A percentile compares a stretch with the other conserved stretches of the same genome.
phyloP scores from a whole-genome alignment of 2,888 invertebrate species.

The Scaptodrosophila latifasciaeformis region DNA sequence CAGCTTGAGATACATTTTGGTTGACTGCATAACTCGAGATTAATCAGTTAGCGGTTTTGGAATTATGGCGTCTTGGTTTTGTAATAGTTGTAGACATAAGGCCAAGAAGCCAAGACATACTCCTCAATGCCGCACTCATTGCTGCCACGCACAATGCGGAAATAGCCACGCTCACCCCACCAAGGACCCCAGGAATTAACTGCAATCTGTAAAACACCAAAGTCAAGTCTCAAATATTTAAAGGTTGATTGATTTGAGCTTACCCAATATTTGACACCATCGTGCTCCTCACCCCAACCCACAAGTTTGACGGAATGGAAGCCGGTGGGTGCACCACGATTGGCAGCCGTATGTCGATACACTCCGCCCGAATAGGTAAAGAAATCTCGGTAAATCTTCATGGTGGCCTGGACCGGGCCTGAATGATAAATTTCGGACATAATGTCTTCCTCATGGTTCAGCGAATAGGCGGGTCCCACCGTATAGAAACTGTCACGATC shows the following conservation, averaged over 20 bases:
- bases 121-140: constrained; percentile 94
- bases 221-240: background rate
- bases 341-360: constrained; percentile 81
- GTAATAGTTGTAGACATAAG: constrained; percentile 72
- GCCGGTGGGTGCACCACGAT: constrained; percentile 79
- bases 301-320: constrained; percentile 94
- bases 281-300: constrained; percentile 90
- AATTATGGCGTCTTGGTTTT: constrained; percentile 45
- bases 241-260: constrained; percentile 61
- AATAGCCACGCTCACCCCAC: constrained; percentile 95
- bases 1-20: constrained; percentile 59
- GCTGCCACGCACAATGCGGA: constrained; percentile 87
- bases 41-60: constrained; percentile 17
- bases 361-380: constrained; percentile 91
- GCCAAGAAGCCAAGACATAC: constrained; percentile 88
- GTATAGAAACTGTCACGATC: constrained; percentile 80
- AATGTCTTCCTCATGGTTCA: constrained; percentile 87
- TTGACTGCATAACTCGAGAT: constrained; percentile 52
- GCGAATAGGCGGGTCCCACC: constrained; percentile 85
- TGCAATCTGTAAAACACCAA: constrained; percentile 81
- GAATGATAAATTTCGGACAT: constrained; percentile 93
- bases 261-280: constrained; percentile 88
- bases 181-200: constrained; percentile 95
- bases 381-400: constrained; percentile 94
- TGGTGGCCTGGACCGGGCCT: constrained; percentile 95